Percentiles rank a stretch among this genome's conserved stretches.
Evolutionary conservation across 2,113 vertebrate species (phyloP).

Genomic region (Bucco capensis): DNA sequence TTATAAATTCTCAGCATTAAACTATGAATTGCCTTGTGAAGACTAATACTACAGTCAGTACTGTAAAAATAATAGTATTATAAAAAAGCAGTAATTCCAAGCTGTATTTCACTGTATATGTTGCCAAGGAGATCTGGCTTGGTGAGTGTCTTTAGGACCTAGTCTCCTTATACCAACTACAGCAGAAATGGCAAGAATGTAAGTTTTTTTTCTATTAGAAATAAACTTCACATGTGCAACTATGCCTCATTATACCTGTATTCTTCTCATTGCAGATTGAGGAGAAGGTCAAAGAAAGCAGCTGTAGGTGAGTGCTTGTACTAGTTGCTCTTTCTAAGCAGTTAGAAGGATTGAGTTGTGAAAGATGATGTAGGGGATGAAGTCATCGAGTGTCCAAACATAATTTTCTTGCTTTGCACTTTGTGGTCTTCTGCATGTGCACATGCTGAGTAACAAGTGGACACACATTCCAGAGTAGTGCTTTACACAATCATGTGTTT

Average conservation of each 20-base stretch:
- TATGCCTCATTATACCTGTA: neutral
- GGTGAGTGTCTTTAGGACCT: neutral
- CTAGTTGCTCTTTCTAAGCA: neutral
- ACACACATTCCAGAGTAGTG: accelerated
- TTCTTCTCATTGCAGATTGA: neutral
- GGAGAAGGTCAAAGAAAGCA: neutral
- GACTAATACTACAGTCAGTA: neutral
- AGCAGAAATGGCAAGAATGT: neutral
- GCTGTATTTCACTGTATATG: neutral
- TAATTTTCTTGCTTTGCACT: neutral
- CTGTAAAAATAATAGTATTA: neutral
- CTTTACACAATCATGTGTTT: neutral
- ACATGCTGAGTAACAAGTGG: neutral
- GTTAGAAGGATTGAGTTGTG: neutral
- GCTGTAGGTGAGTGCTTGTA: neutral
- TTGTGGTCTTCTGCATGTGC: neutral
- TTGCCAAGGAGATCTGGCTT: constrained; percentile 16
- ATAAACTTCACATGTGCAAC: neutral
- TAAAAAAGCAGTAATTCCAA: neutral
- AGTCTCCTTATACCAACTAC: neutral
- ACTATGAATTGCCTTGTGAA: neutral
- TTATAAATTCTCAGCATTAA: neutral
- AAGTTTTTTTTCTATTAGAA: neutral
- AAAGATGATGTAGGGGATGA: accelerated
- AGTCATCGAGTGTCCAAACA: neutral